Base-by-base conservation (phyloP, 2,797 vertebrate genomes). In the Aplochiton taeniatus region DNA sequence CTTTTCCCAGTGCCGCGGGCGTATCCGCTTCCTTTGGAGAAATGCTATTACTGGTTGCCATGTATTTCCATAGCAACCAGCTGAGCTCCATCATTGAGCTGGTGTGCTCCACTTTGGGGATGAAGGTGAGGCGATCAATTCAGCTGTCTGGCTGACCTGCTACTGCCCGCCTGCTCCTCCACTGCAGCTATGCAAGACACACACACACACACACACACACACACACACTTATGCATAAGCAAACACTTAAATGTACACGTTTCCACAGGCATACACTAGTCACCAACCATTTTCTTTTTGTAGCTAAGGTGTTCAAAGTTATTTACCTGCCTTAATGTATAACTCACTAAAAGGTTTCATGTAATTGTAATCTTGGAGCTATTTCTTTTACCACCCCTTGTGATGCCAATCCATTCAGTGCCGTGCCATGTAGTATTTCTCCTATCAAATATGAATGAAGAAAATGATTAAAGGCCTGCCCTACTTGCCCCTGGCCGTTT, bases 61-160 rank as follows among this genome's bases (percentile, higher is more conserved):
- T 99, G 98, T 99, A 99, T 84, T 99, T 99, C 91, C 97, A 99
- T 84, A 99, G 97, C 87, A 99, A 97, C 87, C 98, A 99, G 82
- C 95, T 99, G 73, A 96, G 94, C 77, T 96, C 97, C 78, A 99
- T 99, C 90, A 98, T 99, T 80, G 98, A 99, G 80, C 89, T 99
- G 90, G 98, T 99, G 85, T 99, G 98, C 80, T 98, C 98, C 68
- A 99, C 97, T 80, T 86, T 99, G 87, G 98, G 98, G 75, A 99
- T 99, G 97, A 99, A 99, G 96, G 97, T 98, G 90, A 93, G 73
- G 76, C 68, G 79, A 86, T 90, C 85, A 72, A 86, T 89, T 82
- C 63, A 76, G 80, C 65, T 68, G 79, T 82, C 80, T 80, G 70
- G 66, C 77, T 77, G 80, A 73, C 79, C 78, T 78, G 75, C 76